Evolutionary conservation across 2,113 vertebrate genomes (phyloP), one percentile per base, ranked within the genome.

Genomic region (Callopanchax toddi): DNA sequence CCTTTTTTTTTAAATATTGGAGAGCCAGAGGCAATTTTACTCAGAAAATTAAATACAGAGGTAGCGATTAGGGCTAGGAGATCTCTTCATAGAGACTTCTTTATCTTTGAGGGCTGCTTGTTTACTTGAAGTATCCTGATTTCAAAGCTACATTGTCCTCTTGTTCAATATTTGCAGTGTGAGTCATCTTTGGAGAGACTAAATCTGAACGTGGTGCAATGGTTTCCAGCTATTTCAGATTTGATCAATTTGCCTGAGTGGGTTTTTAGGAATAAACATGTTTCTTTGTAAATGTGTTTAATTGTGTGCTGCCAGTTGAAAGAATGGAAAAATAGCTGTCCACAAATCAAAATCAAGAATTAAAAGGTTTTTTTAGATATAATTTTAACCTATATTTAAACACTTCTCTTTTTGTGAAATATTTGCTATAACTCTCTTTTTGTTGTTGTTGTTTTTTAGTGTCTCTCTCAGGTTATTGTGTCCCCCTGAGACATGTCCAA

Each of bases 1-100:
- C 16, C 36, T 26, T 20, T 63, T 43, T 40, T 22, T 71, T 37
- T 71, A 39, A 67, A 53, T 71, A 59, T 43, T 37, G 15, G 9
- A 57, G 39, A 55, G 23, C 48, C 16, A 70, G 60, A 54, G 34
- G 42, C 26, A 32, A 18, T 64, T 70, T 81, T 71, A 60, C 13
- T n/a, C 22, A 44, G 15, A 66, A 43, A 67, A 22, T 59, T 20
- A 65, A 67, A 16, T 23, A 23, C 51, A 55, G 60, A 43, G 16
- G 32, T 62, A 57, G 20, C 17, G n/a, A 15, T 65, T 23, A 21
- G 44, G 20, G 46, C 39, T 56, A 34, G 29, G 36, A 2, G 25
- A 26, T 63, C 5, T 67, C 8, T 40, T 70, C 15, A 32, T 3
- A 22, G 29, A 54, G 45, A 0, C 39, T 17, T 13, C 32, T 56